Evolutionary conservation across 1,140 invertebrate genomes (phyloP).

Genomic region (Drosophila funebris): DNA sequence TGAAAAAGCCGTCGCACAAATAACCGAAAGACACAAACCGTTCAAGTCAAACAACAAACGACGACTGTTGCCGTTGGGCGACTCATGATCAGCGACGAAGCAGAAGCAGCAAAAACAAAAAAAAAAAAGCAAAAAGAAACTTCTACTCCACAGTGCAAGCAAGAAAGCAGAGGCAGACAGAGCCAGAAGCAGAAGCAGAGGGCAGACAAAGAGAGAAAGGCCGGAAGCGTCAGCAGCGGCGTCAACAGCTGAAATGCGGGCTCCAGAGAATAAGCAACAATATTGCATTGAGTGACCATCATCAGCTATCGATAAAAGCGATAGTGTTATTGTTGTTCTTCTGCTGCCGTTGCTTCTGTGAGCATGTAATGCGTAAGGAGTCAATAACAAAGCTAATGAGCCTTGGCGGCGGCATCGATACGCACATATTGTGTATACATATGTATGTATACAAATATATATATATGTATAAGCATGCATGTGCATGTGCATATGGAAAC

Average conservation of each 20-base stretch:
- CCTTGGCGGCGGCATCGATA: constrained; percentile 54
- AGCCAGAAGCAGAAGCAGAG: constrained; percentile 3
- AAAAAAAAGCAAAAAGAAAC: constrained; percentile 20
- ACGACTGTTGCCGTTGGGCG: constrained; percentile 56
- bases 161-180: constrained; percentile 19
- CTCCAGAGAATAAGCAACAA: constrained; percentile 41
- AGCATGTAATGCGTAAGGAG: constrained; percentile 54
- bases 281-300: constrained; percentile 57
- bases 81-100: constrained; percentile 42
- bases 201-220: constrained; percentile 39
- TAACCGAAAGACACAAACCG: constrained; percentile 52
- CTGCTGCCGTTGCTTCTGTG: constrained; percentile 23
- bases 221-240: constrained; percentile 38
- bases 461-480: background rate
- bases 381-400: constrained; percentile 80
- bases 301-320: constrained; percentile 72
- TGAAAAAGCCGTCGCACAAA: constrained; percentile 20
- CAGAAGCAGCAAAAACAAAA: constrained; percentile 31
- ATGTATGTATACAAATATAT: background rate
- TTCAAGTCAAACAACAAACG: constrained; percentile 72
- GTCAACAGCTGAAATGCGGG: constrained; percentile 71
- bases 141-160: constrained; percentile 35
- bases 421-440: constrained; percentile 30
- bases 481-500: constrained; percentile 11
- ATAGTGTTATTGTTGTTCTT: constrained; percentile 46